Conservation (phyloP, 2,888 invertebrate species). For the Colostygia pectinataria region DNA sequence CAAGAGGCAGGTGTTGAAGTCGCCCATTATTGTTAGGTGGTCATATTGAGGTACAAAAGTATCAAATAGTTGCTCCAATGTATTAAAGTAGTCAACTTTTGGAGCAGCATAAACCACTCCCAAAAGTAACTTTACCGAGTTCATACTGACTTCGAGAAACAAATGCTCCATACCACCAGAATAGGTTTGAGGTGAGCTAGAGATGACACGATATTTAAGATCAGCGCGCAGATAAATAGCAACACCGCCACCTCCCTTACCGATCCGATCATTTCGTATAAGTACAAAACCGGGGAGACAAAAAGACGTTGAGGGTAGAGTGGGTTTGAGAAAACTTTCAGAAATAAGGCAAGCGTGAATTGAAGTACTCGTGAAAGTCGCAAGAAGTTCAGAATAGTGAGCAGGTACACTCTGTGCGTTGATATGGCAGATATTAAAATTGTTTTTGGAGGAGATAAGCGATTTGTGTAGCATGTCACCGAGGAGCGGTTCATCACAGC, state of each 20-base stretch:
- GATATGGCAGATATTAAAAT: neutral
- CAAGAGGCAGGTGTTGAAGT: too few species aligned
- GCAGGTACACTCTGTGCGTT: neutral
- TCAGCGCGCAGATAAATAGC: neutral
- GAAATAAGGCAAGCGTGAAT: neutral
- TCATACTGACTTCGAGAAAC: too few species aligned
- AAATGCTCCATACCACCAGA: too few species aligned
- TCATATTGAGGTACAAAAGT: too few species aligned
- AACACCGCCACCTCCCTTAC: neutral
- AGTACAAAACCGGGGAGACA: neutral
- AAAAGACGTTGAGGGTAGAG: neutral
- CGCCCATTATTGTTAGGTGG: too few species aligned
- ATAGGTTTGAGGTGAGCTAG: too few species aligned
- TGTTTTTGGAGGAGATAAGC: neutral
- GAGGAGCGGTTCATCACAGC: neutral
- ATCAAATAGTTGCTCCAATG: too few species aligned
- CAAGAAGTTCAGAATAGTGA: neutral
- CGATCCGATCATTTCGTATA: too few species aligned
- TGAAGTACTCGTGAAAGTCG: neutral
- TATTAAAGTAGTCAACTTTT: too few species aligned
- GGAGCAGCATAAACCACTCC: too few species aligned
- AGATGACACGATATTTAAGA: neutral
- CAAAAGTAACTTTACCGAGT: too few species aligned
- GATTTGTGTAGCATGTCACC: neutral
- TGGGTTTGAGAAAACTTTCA: constrained; percentile 1